A percentile compares a stretch with the other conserved stretches of the same genome.
phyloP scores from a whole-genome alignment of 2,113 vertebrate species.

The Pituophis catenifer region DNA sequence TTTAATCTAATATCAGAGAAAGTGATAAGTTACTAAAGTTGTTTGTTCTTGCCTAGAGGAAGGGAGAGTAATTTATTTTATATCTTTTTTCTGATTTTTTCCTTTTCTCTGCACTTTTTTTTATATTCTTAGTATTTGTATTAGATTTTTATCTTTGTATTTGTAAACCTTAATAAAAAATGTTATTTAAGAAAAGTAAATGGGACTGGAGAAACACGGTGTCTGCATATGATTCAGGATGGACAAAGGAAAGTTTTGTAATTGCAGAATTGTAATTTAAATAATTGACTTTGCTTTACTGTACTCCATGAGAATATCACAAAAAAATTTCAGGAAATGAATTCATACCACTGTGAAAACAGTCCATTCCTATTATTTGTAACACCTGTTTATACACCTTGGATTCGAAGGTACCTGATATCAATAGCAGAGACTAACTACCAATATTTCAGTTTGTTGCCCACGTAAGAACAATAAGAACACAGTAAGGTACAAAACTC shows the following conservation, averaged over 20 bases:
- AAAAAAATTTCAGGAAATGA: background rate
- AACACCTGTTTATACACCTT: background rate
- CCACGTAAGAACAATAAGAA: background rate
- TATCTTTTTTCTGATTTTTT: background rate
- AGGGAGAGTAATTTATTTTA: background rate
- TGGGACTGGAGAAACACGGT: background rate
- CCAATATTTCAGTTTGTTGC: background rate
- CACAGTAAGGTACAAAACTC: too few species aligned
- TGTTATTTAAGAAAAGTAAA: too few species aligned
- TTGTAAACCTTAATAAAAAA: too few species aligned
- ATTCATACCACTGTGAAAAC: background rate
- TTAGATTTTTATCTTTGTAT: background rate
- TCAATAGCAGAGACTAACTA: background rate
- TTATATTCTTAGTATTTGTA: background rate
- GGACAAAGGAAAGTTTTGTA: background rate
- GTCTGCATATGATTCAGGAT: background rate
- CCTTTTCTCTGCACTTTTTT: background rate
- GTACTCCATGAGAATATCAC: background rate
- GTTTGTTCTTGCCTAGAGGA: background rate
- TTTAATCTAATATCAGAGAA: too few species aligned
- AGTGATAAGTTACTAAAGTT: too few species aligned
- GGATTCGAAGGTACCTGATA: background rate
- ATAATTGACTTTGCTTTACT: background rate
- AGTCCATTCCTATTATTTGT: background rate
- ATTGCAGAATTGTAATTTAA: background rate